Conservation (phyloP, 2,797 vertebrate genomes). For the Fringilla coelebs region DNA sequence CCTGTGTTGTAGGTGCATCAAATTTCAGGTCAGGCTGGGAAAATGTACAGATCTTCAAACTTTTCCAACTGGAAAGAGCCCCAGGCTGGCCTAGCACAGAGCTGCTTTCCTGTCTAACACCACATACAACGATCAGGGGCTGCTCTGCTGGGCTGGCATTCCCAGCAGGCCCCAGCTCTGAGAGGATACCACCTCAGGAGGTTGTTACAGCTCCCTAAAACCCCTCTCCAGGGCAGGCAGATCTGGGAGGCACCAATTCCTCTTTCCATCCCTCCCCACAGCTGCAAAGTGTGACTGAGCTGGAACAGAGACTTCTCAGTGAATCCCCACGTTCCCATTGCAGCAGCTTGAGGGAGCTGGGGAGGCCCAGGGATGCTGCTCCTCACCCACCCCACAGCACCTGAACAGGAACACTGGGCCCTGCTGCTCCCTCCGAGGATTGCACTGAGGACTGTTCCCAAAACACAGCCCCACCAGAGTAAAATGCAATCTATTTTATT, state of each 20-base stretch:
- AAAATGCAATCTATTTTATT: conserved; percentile 63
- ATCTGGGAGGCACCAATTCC: not conserved
- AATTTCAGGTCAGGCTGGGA: not conserved
- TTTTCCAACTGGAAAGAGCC: not conserved
- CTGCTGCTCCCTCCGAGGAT: not conserved
- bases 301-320: accelerated
- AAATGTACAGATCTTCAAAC: not conserved
- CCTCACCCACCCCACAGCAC: not conserved
- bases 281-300: not conserved
- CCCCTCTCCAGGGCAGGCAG: not conserved
- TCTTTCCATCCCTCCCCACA: not conserved
- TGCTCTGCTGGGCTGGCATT: not conserved
- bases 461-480: not conserved
- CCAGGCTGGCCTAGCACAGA: not conserved
- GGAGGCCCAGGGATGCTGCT: not conserved
- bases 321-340: not conserved
- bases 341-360: not conserved
- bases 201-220: not conserved
- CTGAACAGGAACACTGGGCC: not conserved
- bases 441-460: not conserved
- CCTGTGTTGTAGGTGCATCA: accelerated
- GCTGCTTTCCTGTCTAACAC: not conserved
- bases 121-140: not conserved
- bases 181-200: not conserved
- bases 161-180: not conserved